phyloP scores from a whole-genome alignment of 2,888 invertebrate species.

The Elaeidobius kamerunicus region DNA sequence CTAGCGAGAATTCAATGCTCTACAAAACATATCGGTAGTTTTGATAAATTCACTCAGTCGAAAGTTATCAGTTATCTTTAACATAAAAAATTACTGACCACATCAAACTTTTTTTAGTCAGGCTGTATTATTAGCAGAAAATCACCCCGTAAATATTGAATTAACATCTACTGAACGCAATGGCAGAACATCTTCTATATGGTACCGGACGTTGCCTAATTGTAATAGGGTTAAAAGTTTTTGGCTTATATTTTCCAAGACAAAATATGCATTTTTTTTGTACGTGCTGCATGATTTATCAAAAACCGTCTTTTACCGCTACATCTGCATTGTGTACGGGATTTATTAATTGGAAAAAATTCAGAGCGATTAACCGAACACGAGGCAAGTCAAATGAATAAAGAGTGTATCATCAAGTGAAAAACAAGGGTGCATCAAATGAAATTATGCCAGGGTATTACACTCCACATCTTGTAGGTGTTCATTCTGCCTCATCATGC shows the following conservation, averaged over 20 bases:
- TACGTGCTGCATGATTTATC: not conserved
- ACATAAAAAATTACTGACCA: no score
- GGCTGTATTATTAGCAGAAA: no score
- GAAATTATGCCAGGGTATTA: not conserved
- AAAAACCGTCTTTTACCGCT: no score
- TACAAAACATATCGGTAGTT: no score
- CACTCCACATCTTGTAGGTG: no score
- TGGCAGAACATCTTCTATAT: not conserved
- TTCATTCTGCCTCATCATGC: no score
- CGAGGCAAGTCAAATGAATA: not conserved
- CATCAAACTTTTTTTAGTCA: no score
- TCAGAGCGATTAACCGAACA: not conserved
- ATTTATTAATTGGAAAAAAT: not conserved
- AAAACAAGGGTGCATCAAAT: not conserved
- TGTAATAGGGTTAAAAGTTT: not conserved
- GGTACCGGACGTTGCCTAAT: not conserved
- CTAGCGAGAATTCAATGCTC: no score
- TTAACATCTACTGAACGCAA: not conserved
- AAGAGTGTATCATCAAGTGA: not conserved
- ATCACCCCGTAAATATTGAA: not conserved
- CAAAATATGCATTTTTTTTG: not conserved
- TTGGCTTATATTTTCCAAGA: not conserved
- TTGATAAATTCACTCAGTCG: no score
- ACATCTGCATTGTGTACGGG: not conserved
- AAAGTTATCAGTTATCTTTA: no score